Conservation (phyloP, 2,888 invertebrate genomes). For the Drosophila paramelanica region DNA sequence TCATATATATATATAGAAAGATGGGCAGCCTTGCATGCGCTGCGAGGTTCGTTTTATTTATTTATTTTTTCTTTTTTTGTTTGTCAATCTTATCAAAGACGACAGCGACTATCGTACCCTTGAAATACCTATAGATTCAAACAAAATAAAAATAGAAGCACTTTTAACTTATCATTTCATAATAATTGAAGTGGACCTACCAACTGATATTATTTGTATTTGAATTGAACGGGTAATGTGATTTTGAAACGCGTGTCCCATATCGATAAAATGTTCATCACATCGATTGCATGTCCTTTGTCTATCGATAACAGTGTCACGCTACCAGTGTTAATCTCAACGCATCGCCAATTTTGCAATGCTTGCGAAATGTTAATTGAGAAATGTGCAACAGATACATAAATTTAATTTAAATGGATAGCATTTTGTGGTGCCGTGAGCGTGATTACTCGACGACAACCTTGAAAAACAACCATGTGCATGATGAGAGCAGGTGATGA, state of each 20-base stretch:
- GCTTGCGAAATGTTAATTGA: slow-evolving; percentile 22
- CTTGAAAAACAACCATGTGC: slow-evolving; percentile 55
- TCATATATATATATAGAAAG: slow-evolving; percentile 23
- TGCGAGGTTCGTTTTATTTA: slow-evolving; percentile 32
- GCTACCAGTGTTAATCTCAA: not conserved
- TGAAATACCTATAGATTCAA: slow-evolving; percentile 64
- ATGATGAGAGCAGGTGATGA: slow-evolving; percentile 44
- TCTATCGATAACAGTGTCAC: slow-evolving; percentile 28
- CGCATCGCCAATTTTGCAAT: slow-evolving; percentile 22
- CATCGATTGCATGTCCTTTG: slow-evolving; percentile 32
- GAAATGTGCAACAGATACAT: slow-evolving; percentile 34
- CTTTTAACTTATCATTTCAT: slow-evolving; percentile 48
- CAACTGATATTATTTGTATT: slow-evolving; percentile 15
- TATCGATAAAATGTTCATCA: not conserved
- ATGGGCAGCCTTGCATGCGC: slow-evolving; percentile 46
- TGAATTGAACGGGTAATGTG: not conserved
- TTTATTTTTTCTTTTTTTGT: slow-evolving; percentile 44
- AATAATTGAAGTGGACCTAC: slow-evolving; percentile 45
- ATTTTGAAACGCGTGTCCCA: slow-evolving; percentile 11
- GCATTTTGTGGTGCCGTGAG: slow-evolving; percentile 42
- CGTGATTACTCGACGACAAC: slow-evolving; percentile 46
- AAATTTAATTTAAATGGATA: slow-evolving; percentile 50
- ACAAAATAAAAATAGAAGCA: slow-evolving; percentile 51
- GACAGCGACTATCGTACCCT: slow-evolving; percentile 67
- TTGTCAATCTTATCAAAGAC: slow-evolving; percentile 74